phyloP scores from a whole-genome alignment of 2,797 vertebrate species.

The Sorex maritimensis region DNA sequence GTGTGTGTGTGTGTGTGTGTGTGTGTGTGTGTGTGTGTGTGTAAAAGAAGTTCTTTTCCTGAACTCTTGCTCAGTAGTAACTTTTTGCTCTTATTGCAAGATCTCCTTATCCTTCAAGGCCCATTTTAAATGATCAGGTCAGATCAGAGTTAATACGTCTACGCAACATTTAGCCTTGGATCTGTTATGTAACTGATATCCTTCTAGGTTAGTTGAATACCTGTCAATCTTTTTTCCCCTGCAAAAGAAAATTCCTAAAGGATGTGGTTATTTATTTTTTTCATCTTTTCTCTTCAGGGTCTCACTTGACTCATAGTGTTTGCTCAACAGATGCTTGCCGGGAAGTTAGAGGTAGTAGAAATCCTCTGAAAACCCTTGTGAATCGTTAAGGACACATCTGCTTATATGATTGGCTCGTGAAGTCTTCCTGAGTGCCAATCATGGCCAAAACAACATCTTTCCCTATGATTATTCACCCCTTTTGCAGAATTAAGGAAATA shows the following conservation, averaged over 20 bases:
- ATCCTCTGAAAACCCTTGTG: background rate
- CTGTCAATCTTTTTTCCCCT: background rate
- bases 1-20: too few relatives aligned
- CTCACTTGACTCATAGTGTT: background rate
- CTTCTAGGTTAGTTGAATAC: background rate
- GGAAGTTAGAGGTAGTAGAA: background rate
- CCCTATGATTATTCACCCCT: constrained; percentile 62
- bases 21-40: too few relatives aligned
- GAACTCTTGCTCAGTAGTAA: background rate
- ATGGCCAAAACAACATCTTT: constrained; percentile 64
- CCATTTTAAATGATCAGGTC: constrained; percentile 1
- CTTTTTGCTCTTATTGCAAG: constrained; percentile 2
- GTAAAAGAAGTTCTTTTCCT: too few relatives aligned
- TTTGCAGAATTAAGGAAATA: constrained; percentile 68
- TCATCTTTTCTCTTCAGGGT: background rate
- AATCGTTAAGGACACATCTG: constrained; percentile 65
- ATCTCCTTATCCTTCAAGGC: background rate
- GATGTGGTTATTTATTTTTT: background rate
- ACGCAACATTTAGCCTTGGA: background rate
- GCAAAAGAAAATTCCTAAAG: background rate
- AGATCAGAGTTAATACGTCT: background rate
- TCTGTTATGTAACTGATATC: background rate
- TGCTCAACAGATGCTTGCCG: background rate
- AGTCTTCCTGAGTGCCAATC: constrained; percentile 59
- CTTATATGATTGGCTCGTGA: constrained; percentile 14